phyloP scores from a whole-genome alignment of 1,140 invertebrate genomes.

The Calycopis cecrops region DNA sequence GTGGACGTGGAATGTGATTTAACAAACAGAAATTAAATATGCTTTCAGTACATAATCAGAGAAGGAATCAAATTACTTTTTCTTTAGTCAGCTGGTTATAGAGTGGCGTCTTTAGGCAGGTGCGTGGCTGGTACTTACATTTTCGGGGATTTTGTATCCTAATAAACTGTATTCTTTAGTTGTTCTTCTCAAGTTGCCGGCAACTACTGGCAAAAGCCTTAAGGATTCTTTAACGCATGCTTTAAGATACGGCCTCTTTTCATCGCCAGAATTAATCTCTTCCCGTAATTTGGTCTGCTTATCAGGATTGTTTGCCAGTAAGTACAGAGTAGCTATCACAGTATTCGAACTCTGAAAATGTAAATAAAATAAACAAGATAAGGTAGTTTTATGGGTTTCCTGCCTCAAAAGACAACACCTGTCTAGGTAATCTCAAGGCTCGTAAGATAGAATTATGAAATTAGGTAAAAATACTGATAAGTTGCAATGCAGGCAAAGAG shows the following conservation, averaged over 20 bases:
- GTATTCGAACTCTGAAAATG: slow-evolving; percentile 49
- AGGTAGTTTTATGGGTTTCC: too few relatives aligned
- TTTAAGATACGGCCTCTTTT: slow-evolving; percentile 77
- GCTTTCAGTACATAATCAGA: too few relatives aligned
- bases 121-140: too few relatives aligned
- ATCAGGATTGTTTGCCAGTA: slow-evolving; percentile 78
- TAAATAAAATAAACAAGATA: slow-evolving; percentile 20
- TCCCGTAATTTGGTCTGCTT: slow-evolving; percentile 80
- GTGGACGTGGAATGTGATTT: too few relatives aligned
- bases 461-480: too few relatives aligned
- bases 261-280: slow-evolving; percentile 73
- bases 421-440: too few relatives aligned
- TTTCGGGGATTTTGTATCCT: slow-evolving; percentile 65
- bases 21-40: too few relatives aligned
- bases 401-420: too few relatives aligned
- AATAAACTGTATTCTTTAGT: slow-evolving; percentile 74
- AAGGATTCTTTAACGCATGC: slow-evolving; percentile 81
- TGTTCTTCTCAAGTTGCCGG: slow-evolving; percentile 69
- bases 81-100: too few relatives aligned
- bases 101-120: too few relatives aligned
- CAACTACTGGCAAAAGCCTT: slow-evolving; percentile 73
- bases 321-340: slow-evolving; percentile 72
- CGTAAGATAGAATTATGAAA: background rate
- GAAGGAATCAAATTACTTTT: too few relatives aligned
- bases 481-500: too few relatives aligned